Percentiles rank a stretch among this genome's conserved stretches.
phyloP scores from a whole-genome alignment of 2,888 invertebrate species.

The Patella pellucida region DNA sequence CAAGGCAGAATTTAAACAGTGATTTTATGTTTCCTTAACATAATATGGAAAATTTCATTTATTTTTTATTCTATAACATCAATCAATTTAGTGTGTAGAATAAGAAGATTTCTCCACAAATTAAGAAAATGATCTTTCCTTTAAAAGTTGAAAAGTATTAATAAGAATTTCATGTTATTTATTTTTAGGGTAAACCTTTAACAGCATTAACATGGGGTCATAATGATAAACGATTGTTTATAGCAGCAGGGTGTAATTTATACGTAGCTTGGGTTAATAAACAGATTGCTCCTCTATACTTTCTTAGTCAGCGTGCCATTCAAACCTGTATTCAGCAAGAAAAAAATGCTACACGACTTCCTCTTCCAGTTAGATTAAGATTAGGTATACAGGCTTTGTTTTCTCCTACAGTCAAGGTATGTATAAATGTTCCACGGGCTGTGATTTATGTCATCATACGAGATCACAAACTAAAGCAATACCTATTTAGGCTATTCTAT shows the following conservation, averaged over 20 bases:
- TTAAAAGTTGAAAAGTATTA: background rate
- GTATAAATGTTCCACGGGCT: conserved; percentile 42
- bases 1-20: too few relatives aligned
- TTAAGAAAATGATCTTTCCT: conserved; percentile 15
- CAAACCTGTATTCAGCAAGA: conserved; percentile 75
- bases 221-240: conserved; percentile 93
- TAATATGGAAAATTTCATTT: background rate
- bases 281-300: conserved; percentile 89
- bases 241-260: conserved; percentile 89
- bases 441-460: too few relatives aligned
- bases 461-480: too few relatives aligned
- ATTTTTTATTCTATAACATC: background rate
- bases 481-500: too few relatives aligned
- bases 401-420: conserved; percentile 89
- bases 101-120: background rate
- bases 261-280: conserved; percentile 95
- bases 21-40: too few relatives aligned
- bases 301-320: conserved; percentile 83
- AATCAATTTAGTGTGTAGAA: background rate
- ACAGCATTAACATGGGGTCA: conserved; percentile 98
- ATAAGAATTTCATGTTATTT: background rate
- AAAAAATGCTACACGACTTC: conserved; percentile 82
- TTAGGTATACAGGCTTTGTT: conserved; percentile 61
- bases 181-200: conserved; percentile 76
- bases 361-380: conserved; percentile 85